phyloP scores from a whole-genome alignment of 1,140 invertebrate genomes.

The Drosophila nikananu region DNA sequence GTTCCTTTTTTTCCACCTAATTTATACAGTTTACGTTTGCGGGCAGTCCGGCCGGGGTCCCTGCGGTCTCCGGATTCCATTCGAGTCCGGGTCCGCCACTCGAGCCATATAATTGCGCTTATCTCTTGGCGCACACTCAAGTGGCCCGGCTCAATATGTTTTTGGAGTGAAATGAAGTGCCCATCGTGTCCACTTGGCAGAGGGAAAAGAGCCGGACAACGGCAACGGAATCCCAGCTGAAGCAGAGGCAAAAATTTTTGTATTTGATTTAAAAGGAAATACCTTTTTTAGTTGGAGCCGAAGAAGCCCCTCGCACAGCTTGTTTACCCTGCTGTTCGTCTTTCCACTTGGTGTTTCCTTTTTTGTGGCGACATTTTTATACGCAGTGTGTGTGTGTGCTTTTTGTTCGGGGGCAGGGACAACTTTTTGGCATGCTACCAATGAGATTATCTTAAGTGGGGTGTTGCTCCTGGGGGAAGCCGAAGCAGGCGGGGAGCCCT shows the following conservation, averaged over 20 bases:
- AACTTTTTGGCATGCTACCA: constrained; percentile 77
- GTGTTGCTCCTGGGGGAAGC: constrained; percentile 47
- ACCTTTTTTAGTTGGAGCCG: constrained; percentile 65
- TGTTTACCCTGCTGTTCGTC: constrained; percentile 49
- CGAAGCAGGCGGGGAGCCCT: constrained; percentile 10
- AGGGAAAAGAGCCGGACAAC: constrained; percentile 20
- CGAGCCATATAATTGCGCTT: constrained; percentile 81
- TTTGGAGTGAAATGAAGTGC: constrained; percentile 76
- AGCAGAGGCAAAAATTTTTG: constrained; percentile 58
- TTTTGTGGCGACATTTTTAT: constrained; percentile 75
- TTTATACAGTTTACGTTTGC: constrained; percentile 59
- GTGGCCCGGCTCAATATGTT: constrained; percentile 79
- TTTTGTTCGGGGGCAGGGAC: constrained; percentile 23
- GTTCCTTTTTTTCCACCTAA: constrained; percentile 63
- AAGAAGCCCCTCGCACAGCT: constrained; percentile 15
- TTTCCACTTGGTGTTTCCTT: constrained; percentile 32
- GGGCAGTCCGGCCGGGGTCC: constrained; percentile 1
- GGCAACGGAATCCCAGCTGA: constrained; percentile 51
- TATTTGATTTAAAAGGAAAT: constrained; percentile 80
- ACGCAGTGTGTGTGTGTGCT: constrained; percentile 33
- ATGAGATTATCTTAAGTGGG: constrained; percentile 82
- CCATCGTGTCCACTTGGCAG: constrained; percentile 59
- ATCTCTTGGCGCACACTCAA: constrained; percentile 82
- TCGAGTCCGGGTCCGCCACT: constrained; percentile 47
- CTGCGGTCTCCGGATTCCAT: constrained; percentile 30